These are phyloP conservation scores for Drosophila sordidula DNA, from an alignment of 2,888 invertebrate genomes.

Conservation along the genomic window DNA sequence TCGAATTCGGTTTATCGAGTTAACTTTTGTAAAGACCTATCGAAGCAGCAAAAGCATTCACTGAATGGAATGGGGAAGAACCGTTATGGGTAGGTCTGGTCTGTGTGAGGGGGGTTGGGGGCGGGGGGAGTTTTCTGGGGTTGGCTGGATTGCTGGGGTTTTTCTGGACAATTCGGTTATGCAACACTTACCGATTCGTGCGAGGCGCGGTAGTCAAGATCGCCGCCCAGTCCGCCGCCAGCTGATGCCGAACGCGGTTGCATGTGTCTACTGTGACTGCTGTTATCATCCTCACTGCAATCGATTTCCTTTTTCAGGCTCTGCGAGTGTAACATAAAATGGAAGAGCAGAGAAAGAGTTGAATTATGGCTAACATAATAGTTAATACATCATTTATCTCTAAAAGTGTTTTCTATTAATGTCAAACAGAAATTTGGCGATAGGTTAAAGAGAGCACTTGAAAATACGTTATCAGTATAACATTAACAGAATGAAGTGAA, in stretches of 20 bases:
- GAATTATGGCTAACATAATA: no score
- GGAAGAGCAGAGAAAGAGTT: background rate
- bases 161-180: slow-evolving; percentile 7
- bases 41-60: slow-evolving; percentile 76
- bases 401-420: no score
- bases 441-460: no score
- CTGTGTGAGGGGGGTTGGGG: slow-evolving; percentile 7
- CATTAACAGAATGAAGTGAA: background rate
- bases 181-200: slow-evolving; percentile 91
- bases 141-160: slow-evolving; percentile 13
- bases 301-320: slow-evolving; percentile 95
- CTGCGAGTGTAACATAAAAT: slow-evolving; percentile 85
- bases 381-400: no score
- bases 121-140: background rate
- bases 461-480: no score
- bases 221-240: slow-evolving; percentile 87
- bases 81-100: slow-evolving; percentile 5
- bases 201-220: slow-evolving; percentile 92
- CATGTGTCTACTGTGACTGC: slow-evolving; percentile 82
- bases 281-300: slow-evolving; percentile 89
- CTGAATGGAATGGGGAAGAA: slow-evolving; percentile 58
- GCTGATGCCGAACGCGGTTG: slow-evolving; percentile 87
- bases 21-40: slow-evolving; percentile 67
- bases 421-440: no score
- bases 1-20: slow-evolving; percentile 25